Evolutionary conservation across 2,888 invertebrate genomes (phyloP), one percentile per base, ranked within the genome.

Genomic region (Malachius bipustulatus): DNA sequence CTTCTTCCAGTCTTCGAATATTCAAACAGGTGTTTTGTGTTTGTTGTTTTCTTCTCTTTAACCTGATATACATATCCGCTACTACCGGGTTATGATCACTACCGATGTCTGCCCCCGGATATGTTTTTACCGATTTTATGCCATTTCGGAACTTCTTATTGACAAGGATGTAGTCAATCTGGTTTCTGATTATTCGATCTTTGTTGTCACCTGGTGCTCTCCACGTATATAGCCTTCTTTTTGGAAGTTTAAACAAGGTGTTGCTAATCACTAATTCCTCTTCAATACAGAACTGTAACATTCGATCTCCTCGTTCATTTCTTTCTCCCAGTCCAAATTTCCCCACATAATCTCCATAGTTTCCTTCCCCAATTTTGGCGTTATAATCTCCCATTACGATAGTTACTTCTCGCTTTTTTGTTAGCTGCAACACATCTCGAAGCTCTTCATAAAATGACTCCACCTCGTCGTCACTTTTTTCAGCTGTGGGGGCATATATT

Each of bases 161-260:
- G n/a, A n/a, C n/a, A n/a, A n/a, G n/a, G n/a, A n/a, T n/a, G n/a
- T n/a, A n/a, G n/a, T n/a, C n/a, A n/a, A n/a, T n/a, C n/a, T n/a
- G n/a, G n/a, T n/a, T n/a, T n/a, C n/a, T n/a, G n/a, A n/a, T n/a
- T n/a, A n/a, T n/a, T n/a, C n/a, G n/a, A n/a, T n/a, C n/a, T n/a
- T n/a, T n/a, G n/a, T n/a, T n/a, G n/a, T n/a, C n/a, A n/a, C n/a
- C n/a, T n/a, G n/a, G n/a, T n/a, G 43, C 43, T 35, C 35, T 47
- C 48, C 47, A 48, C 6, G 48, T 50, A 29, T 44, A 43, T 16
- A 49, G 26, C 38, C 46, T 31, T 29, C 45, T 29, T n/a, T 14
- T 27, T 14, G 39, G 45, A 9, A 45, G n/a, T n/a, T n/a, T n/a
- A n/a, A n/a, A n/a, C n/a, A n/a, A n/a, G n/a, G n/a, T n/a, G n/a